phyloP scores from a whole-genome alignment of 1,140 invertebrate genomes.

The Camponotus pennsylvanicus region DNA sequence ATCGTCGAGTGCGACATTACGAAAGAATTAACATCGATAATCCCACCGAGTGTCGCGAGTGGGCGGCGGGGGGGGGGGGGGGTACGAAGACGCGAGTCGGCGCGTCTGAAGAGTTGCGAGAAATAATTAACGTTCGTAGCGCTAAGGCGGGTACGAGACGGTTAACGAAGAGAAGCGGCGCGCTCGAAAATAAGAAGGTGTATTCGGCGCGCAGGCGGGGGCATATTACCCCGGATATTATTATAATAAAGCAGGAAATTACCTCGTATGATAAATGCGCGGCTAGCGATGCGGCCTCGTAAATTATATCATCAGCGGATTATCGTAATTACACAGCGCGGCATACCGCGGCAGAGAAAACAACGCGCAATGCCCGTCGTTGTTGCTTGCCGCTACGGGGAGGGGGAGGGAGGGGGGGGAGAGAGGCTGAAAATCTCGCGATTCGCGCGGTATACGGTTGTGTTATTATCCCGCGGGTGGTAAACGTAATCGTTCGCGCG shows the following conservation, averaged over 20 bases:
- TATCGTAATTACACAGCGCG: slow-evolving; percentile 73
- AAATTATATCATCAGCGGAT: slow-evolving; percentile 76
- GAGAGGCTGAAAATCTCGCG: slow-evolving; percentile 26
- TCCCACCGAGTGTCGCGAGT: not conserved
- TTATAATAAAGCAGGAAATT: slow-evolving; percentile 78
- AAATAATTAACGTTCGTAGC: slow-evolving; percentile 55
- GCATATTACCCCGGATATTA: slow-evolving; percentile 76
- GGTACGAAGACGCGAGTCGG: slow-evolving; percentile 20
- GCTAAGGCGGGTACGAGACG: slow-evolving; percentile 31
- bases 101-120: not conserved
- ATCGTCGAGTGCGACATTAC: slow-evolving; percentile 21
- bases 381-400: not conserved
- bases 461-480: slow-evolving; percentile 61
- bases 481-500: slow-evolving; percentile 64
- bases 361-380: slow-evolving; percentile 51
- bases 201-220: slow-evolving; percentile 59
- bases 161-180: slow-evolving; percentile 66
- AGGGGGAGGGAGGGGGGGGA: not conserved
- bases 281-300: slow-evolving; percentile 68
- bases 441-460: slow-evolving; percentile 40
- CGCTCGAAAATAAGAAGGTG: slow-evolving; percentile 70
- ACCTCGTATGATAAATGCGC: slow-evolving; percentile 74
- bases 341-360: slow-evolving; percentile 52
- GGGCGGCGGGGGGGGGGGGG: not conserved
- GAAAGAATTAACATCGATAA: slow-evolving; percentile 7